phyloP scores from a whole-genome alignment of 1,140 invertebrate genomes.

The Andrena cerasifolii region DNA sequence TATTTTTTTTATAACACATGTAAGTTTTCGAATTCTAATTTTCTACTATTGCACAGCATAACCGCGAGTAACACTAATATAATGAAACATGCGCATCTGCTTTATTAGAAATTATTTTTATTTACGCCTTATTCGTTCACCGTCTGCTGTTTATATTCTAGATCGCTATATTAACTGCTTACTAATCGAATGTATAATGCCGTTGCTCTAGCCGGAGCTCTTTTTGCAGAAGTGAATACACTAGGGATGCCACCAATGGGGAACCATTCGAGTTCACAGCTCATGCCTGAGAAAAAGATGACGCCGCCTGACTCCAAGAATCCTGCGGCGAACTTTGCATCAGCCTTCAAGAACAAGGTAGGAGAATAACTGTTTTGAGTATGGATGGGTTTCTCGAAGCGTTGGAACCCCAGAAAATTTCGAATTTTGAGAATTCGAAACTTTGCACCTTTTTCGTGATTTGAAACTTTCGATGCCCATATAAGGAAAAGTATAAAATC shows the following conservation, averaged over 20 bases:
- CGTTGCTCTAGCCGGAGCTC: slow-evolving; percentile 77
- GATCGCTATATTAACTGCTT: slow-evolving; percentile 69
- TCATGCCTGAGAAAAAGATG: slow-evolving; percentile 78
- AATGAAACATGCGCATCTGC: neutral
- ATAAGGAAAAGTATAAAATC: too few species aligned
- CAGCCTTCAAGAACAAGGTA: slow-evolving; percentile 86
- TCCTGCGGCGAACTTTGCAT: slow-evolving; percentile 84
- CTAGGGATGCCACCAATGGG: slow-evolving; percentile 76
- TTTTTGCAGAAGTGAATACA: slow-evolving; percentile 80
- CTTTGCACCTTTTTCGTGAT: too few species aligned
- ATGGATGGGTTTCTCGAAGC: too few species aligned
- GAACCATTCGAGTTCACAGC: slow-evolving; percentile 75
- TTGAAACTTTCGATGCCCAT: too few species aligned
- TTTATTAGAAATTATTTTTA: neutral
- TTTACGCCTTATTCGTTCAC: neutral
- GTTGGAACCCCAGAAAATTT: too few species aligned
- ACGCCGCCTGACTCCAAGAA: slow-evolving; percentile 82
- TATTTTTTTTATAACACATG: too few species aligned
- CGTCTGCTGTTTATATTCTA: slow-evolving; percentile 30
- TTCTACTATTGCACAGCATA: neutral
- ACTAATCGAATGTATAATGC: slow-evolving; percentile 70
- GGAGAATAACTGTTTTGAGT: neutral
- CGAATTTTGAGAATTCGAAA: too few species aligned
- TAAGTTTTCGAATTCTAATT: neutral
- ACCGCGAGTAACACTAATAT: too few species aligned